Base-by-base conservation (phyloP, 2,888 invertebrate genomes). In the Chloroclysta siterata region DNA sequence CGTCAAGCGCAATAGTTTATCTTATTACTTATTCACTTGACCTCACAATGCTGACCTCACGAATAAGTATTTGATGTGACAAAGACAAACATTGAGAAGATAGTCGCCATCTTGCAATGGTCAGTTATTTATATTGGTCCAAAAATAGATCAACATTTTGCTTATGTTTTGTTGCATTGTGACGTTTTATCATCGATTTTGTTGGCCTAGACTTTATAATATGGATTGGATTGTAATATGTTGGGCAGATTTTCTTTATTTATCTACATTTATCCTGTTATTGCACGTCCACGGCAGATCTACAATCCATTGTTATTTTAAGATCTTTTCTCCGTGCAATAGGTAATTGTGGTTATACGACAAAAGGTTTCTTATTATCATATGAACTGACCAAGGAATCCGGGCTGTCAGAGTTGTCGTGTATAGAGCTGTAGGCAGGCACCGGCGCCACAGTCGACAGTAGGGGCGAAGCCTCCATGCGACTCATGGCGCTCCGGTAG, bases 321-420 rank as follows among this genome's bases (percentile, higher is more conserved):
- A n/a, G n/a, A n/a, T n/a, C n/a, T n/a, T n/a, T n/a, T n/a, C n/a
- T n/a, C n/a, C n/a, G n/a, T n/a, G n/a, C n/a, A n/a, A n/a, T n/a
- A n/a, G n/a, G n/a, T n/a, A n/a, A n/a, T n/a, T n/a, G n/a, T n/a
- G n/a, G n/a, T n/a, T n/a, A n/a, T n/a, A n/a, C n/a, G n/a, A n/a
- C n/a, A n/a, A n/a, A n/a, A n/a, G n/a, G n/a, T n/a, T n/a, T n/a
- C n/a, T n/a, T n/a, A n/a, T n/a, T n/a, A n/a, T n/a, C n/a, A n/a
- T n/a, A n/a, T n/a, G n/a, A n/a, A n/a, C 81, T 83, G 55, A 87
- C 87, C 76, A 82, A 64, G 10, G 86, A 76, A 57, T 88, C 88
- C 0, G 77, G 63, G 50, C 80, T 77, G 6, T 73, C 72, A 0
- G 76, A 62, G 47, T 80, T 77, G 7, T 73, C 73, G 14, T 69